Evolutionary conservation across 2,888 invertebrate species (phyloP).

Genomic region (Amorpha juglandis): DNA sequence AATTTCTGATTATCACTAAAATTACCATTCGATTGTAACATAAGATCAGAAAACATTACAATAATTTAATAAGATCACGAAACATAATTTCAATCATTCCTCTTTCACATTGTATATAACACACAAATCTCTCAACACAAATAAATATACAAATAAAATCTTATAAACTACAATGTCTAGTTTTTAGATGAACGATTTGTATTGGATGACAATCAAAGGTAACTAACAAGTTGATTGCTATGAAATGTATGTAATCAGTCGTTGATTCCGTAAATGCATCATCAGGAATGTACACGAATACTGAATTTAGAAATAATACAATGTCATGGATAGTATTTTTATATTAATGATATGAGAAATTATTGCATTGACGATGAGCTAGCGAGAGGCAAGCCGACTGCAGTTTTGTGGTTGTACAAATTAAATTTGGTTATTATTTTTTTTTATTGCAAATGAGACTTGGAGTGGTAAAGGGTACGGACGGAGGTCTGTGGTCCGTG

Average conservation of each 20-base stretch:
- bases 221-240: slow-evolving; percentile 34
- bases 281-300: slow-evolving; percentile 45
- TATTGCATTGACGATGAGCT: slow-evolving; percentile 38
- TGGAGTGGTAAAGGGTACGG: slow-evolving; percentile 32
- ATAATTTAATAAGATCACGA: neutral
- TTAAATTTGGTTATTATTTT: slow-evolving; percentile 21
- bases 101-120: slow-evolving; percentile 52
- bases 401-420: slow-evolving; percentile 26
- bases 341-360: slow-evolving; percentile 45
- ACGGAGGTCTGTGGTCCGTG: slow-evolving; percentile 48
- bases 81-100: slow-evolving; percentile 1
- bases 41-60: neutral
- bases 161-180: slow-evolving; percentile 44
- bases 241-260: slow-evolving; percentile 37
- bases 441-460: slow-evolving; percentile 8
- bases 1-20: slow-evolving; percentile 9
- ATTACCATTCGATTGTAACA: neutral
- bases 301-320: slow-evolving; percentile 35
- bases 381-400: neutral
- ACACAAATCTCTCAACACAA: slow-evolving; percentile 67
- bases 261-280: slow-evolving; percentile 43
- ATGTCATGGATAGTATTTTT: slow-evolving; percentile 49
- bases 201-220: slow-evolving; percentile 40
- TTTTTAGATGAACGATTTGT: slow-evolving; percentile 41
- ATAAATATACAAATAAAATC: slow-evolving; percentile 69